Conservation (phyloP, 2,888 invertebrate species). For the Alloplasta piceator region DNA sequence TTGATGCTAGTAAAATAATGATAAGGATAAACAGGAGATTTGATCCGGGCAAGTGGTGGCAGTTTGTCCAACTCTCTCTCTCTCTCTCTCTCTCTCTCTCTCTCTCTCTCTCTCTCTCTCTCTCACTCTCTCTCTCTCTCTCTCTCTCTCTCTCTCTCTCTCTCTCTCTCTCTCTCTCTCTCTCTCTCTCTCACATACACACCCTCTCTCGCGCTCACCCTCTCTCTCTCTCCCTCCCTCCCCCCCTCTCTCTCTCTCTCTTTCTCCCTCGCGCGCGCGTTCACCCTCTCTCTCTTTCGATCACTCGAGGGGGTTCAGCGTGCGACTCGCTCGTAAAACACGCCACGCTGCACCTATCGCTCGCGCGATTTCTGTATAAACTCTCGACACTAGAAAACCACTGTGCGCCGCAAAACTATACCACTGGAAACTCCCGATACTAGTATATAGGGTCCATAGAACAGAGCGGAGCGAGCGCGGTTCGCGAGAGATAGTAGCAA, state of each 20-base stretch:
- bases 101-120: background rate
- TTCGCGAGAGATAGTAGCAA: constrained; percentile 5
- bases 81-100: too few relatives aligned
- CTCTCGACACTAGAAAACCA: background rate
- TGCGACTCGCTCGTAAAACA: constrained; percentile 50
- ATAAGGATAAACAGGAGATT: too few relatives aligned
- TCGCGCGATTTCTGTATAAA: constrained; percentile 24
- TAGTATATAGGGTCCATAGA: too few relatives aligned
- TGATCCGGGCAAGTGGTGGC: too few relatives aligned
- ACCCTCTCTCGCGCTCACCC: background rate
- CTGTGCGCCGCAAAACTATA: constrained; percentile 19
- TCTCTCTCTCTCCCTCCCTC: too few relatives aligned
- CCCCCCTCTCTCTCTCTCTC: background rate
- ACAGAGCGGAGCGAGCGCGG: too few relatives aligned
- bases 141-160: background rate
- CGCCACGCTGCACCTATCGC: background rate
- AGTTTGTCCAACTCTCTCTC: background rate
- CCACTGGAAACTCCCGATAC: background rate
- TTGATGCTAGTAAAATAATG: too few relatives aligned
- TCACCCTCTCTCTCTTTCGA: background rate
- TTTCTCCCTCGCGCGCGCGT: too few relatives aligned
- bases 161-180: background rate
- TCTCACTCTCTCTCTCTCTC: too few relatives aligned
- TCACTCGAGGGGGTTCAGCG: constrained; percentile 7
- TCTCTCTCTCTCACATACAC: too few relatives aligned